Evolutionary conservation across 2,888 invertebrate species (phyloP), one percentile per base, ranked within the genome.

Genomic region (Nematopogon swammerdamellus): DNA sequence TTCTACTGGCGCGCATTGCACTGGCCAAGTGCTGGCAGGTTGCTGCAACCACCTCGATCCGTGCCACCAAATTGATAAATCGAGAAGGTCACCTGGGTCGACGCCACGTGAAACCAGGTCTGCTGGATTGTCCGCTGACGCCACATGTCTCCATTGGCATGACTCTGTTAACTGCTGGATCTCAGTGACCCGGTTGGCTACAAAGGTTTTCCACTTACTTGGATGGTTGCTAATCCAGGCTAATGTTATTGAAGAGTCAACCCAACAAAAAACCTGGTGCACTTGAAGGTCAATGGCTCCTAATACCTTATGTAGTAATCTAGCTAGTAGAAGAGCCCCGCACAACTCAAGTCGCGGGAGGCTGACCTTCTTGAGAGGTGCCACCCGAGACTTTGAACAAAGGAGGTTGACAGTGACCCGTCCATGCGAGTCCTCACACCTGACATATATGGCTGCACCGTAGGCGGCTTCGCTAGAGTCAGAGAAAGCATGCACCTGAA

Each of bases 181-280:
- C 17, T 54, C 18, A n/a, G 17, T 42, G 1, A 53, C 51, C 45
- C 56, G 25, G 20, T 58, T 56, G 1, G 56, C 53, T 8, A 58
- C 56, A 47, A 56, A 58, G 10, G 53, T 49, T 18, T 56, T 56
- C 57, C 54, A 56, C 8, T 53, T 49, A 3, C 18, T 42, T 2
- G 53, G 48, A 5, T 52, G 52, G 5, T 55, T 55, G 16, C 53
- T 30, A 18, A 58, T 19, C 55, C 58, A 57, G 18, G 51, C 54
- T 11, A 57, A 44, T 3, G 54, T 55, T 6, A 50, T 54, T 43
- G 45, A 54, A 1, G 56, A 56, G 46, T 57, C 57, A 2, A 30
- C 45, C 56, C 56, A 57, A 6, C 53, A 53, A 43, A 50, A 53
- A 5, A 36, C 49, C 29, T 52, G 44, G 17, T 51, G 3, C n/a